Base-by-base conservation (phyloP, 2,888 invertebrate species). In the Phrixothrix hirtus region DNA sequence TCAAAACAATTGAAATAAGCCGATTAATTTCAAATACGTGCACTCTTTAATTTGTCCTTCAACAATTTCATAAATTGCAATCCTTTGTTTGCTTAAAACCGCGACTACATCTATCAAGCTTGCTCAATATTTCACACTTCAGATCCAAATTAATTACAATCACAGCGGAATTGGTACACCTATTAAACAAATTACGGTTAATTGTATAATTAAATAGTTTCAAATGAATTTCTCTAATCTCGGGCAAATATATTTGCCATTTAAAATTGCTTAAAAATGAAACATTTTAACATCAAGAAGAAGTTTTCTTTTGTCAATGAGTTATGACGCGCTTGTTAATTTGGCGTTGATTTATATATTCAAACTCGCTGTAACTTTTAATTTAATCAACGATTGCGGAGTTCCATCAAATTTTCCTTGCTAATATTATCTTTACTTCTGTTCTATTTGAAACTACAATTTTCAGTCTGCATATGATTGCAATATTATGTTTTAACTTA, bases 281-380 rank as follows among this genome's bases (percentile, higher is more conserved):
- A 65, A 64, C 62, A 62, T 64, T 63, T 61, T 58, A 56, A 64
- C 64, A 62, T 62, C 61, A 63, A 65, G 62, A 55, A 54, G 49
- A 59, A 64, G 58, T 61, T 63, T 63, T 59, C 61, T 45, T 57
- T 64, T 63, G 55, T 68, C 67, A 69, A 70, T 67, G 61, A 71
- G 70, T 72, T 72, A 71, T 66, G 64, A 65, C 68, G 60, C 66
- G 66, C 65, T 59, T 61, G 64, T 67, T 70, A 70, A 71, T 72
- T 69, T 62, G 56, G 60, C 66, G 69, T 68, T 72, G 71, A 72
- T 72, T 72, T 68, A 66, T 64, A 67, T 67, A 70, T 70, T 72
- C 70, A 69, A 64, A 68, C 66, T 68, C 63, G 57, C 56, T 58
- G 64, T 55, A 69, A 70, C 62, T 70, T 70, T 70, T 70, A 70